A percentile compares a stretch with the other conserved stretches of the same genome.
These are phyloP conservation scores for Alcis repandata DNA, from an alignment of 2,888 invertebrate species.

Conservation along the genomic window DNA sequence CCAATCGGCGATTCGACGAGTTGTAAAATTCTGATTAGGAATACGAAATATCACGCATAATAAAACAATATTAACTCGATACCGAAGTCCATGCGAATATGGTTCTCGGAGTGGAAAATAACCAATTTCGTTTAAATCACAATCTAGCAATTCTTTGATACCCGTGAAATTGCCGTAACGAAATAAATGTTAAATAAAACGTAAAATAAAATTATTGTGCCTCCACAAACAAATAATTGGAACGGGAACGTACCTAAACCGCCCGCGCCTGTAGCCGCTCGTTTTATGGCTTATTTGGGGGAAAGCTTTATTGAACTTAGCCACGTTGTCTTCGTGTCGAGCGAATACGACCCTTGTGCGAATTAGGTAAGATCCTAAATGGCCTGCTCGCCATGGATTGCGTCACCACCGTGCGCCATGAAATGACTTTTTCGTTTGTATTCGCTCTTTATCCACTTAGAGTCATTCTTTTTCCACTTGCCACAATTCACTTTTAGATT, in stretches of 20 bases:
- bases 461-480: slow-evolving; percentile 84
- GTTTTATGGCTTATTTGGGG: slow-evolving; percentile 87
- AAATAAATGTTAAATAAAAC: slow-evolving; percentile 87
- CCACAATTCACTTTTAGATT: slow-evolving; percentile 86
- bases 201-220: slow-evolving; percentile 86
- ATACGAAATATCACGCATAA: slow-evolving; percentile 78
- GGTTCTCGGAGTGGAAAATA: slow-evolving; percentile 83
- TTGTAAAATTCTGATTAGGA: slow-evolving; percentile 67
- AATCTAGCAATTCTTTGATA: slow-evolving; percentile 86
- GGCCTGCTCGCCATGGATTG: slow-evolving; percentile 56
- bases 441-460: slow-evolving; percentile 86
- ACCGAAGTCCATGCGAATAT: slow-evolving; percentile 57
- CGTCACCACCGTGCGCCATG: slow-evolving; percentile 81
- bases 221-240: slow-evolving; percentile 87
- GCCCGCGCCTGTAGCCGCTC: slow-evolving; percentile 82
- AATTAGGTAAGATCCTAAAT: slow-evolving; percentile 60
- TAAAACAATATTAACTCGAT: slow-evolving; percentile 80
- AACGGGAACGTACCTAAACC: slow-evolving; percentile 76
- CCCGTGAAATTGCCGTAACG: slow-evolving; percentile 87
- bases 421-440: slow-evolving; percentile 86
- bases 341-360: slow-evolving; percentile 69
- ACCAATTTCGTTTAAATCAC: slow-evolving; percentile 85
- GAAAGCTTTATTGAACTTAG: slow-evolving; percentile 86
- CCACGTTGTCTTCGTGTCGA: slow-evolving; percentile 71
- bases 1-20: slow-evolving; percentile 61